A percentile compares a stretch with the other conserved stretches of the same genome.
Conservation (phyloP, 2,113 vertebrate species). For the Cyprinus carpio region DNA sequence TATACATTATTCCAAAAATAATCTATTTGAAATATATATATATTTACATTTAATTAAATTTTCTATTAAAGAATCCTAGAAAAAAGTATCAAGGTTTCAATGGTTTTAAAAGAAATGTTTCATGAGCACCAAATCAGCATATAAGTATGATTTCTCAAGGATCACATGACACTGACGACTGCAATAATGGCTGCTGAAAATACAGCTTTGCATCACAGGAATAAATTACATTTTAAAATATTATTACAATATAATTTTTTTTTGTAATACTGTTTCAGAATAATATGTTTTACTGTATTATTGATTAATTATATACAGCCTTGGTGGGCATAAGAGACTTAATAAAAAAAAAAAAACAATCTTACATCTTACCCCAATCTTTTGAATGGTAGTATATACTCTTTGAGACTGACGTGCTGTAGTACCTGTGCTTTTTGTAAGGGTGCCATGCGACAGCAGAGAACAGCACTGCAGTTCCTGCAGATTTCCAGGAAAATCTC, state of each 20-base stretch:
- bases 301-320: no score
- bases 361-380: no score
- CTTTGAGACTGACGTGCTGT: neutral
- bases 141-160: no score
- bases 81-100: no score
- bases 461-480: constrained; percentile 93
- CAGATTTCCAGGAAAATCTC: constrained; percentile 95
- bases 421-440: constrained; percentile 81
- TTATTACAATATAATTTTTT: neutral
- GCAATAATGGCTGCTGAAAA: neutral
- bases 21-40: neutral
- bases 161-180: neutral
- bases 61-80: no score
- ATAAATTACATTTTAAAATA: no score
- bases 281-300: neutral
- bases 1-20: neutral
- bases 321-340: no score
- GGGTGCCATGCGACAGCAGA: constrained; percentile 97
- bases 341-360: no score
- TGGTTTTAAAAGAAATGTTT: no score
- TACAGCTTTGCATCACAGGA: neutral
- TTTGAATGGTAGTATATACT: neutral
- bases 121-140: no score
- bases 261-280: neutral
- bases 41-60: neutral